Evolutionary conservation across 1,140 invertebrate species (phyloP).

Genomic region (Neodiprion virginianus): DNA sequence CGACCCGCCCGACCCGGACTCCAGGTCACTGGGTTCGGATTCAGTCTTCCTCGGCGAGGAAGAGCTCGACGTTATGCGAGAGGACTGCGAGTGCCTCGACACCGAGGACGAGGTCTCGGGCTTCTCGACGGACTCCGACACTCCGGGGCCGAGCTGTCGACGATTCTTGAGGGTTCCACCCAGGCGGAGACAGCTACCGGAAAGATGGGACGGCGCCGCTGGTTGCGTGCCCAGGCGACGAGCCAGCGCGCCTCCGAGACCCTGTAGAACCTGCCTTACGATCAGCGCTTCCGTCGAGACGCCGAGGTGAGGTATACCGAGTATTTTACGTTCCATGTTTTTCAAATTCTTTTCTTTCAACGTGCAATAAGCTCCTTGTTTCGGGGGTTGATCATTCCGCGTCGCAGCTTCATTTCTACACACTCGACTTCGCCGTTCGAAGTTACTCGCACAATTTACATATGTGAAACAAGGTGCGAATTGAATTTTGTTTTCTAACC

Average conservation of each 20-base stretch:
- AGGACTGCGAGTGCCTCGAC: constrained; percentile 67
- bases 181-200: constrained; percentile 48
- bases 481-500: too few relatives aligned
- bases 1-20: constrained; percentile 71
- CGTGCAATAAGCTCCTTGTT: too few relatives aligned
- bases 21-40: constrained; percentile 72
- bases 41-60: constrained; percentile 70
- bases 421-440: too few relatives aligned
- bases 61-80: constrained; percentile 43
- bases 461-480: too few relatives aligned
- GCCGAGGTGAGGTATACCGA: constrained; percentile 40
- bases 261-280: constrained; percentile 51
- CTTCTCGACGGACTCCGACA: constrained; percentile 80
- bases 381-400: too few relatives aligned
- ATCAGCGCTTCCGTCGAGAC: constrained; percentile 58
- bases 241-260: constrained; percentile 23
- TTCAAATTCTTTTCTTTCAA: too few relatives aligned
- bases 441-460: too few relatives aligned
- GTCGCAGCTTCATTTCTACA: too few relatives aligned
- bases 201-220: constrained; percentile 55
- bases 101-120: constrained; percentile 83
- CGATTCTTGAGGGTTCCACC: constrained; percentile 54
- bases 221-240: constrained; percentile 57
- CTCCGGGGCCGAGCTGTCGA: constrained; percentile 48
- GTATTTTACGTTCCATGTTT: too few relatives aligned